Evolutionary conservation across 2,888 invertebrate species (phyloP).

Genomic region (Artemia sp.): DNA sequence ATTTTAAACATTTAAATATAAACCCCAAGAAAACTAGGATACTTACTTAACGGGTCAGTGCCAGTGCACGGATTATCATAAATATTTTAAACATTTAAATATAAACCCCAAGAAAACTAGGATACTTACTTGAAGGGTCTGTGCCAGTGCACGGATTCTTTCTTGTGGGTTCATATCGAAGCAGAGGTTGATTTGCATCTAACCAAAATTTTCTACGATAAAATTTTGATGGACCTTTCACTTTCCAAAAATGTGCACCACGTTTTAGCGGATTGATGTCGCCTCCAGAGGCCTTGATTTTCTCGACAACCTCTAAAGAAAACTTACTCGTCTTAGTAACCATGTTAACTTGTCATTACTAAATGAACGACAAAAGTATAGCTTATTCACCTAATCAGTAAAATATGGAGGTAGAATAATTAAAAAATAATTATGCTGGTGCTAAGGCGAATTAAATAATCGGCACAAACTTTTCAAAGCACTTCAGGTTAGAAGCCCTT

Average conservation of each 20-base stretch:
- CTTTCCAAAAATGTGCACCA: slow-evolving; percentile 31
- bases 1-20: not conserved
- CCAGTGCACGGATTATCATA: slow-evolving; percentile 25
- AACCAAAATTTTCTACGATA: slow-evolving; percentile 29
- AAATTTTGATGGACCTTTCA: slow-evolving; percentile 30
- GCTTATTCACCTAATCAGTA: too few species aligned
- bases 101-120: not conserved
- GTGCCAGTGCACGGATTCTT: slow-evolving; percentile 27
- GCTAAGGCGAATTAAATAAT: too few species aligned
- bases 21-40: not conserved
- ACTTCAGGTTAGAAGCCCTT: too few species aligned
- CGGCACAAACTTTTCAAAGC: too few species aligned
- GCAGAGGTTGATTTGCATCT: slow-evolving; percentile 29
- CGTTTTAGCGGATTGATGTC: slow-evolving; percentile 29
- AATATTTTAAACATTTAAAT: not conserved
- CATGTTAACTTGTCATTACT: too few species aligned
- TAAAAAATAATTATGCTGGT: too few species aligned
- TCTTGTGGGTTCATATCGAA: slow-evolving; percentile 29
- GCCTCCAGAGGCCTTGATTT: slow-evolving; percentile 28
- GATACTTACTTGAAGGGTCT: slow-evolving; percentile 23
- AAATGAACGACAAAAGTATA: too few species aligned
- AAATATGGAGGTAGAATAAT: too few species aligned
- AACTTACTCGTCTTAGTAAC: not conserved
- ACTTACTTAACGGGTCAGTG: slow-evolving; percentile 23
- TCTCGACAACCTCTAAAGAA: slow-evolving; percentile 27